Evolutionary conservation across 2,113 vertebrate species (phyloP).

Genomic region (Monarcha castaneiventris): DNA sequence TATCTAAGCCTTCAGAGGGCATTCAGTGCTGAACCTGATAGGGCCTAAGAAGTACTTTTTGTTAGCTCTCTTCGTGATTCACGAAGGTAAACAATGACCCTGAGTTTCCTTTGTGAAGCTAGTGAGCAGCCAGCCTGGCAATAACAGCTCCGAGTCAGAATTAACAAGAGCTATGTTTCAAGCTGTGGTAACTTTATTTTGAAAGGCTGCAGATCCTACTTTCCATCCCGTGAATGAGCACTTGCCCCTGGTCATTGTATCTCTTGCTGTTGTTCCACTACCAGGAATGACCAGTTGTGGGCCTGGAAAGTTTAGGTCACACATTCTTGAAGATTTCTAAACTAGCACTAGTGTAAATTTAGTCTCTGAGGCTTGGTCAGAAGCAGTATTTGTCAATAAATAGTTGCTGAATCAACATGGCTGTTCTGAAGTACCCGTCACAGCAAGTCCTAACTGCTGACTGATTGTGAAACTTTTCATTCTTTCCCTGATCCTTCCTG

Average conservation of each 20-base stretch:
- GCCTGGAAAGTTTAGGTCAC: background rate
- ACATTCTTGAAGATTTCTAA: background rate
- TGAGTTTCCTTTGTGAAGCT: constrained; percentile 25
- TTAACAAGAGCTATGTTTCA: background rate
- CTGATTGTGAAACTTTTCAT: background rate
- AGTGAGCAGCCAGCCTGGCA: constrained; percentile 15
- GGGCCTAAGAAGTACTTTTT: constrained; percentile 14
- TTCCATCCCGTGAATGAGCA: background rate
- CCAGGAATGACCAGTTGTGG: background rate
- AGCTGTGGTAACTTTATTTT: background rate
- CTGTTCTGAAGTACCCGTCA: background rate
- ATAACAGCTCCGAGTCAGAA: background rate
- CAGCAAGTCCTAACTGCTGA: background rate
- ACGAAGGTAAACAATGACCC: constrained; percentile 10
- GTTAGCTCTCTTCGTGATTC: constrained; percentile 29
- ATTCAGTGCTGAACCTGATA: background rate
- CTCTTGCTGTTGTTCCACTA: background rate
- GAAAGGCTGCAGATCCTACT: background rate
- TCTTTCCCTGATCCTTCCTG: background rate
- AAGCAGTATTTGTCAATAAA: background rate
- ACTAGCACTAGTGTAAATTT: background rate
- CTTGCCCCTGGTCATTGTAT: background rate
- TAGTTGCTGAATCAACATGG: background rate
- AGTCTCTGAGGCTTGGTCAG: background rate
- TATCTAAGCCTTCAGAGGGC: constrained; percentile 1